These are phyloP conservation scores for Phrixothrix hirtus DNA, from an alignment of 2,888 invertebrate genomes.

Conservation along the genomic window DNA sequence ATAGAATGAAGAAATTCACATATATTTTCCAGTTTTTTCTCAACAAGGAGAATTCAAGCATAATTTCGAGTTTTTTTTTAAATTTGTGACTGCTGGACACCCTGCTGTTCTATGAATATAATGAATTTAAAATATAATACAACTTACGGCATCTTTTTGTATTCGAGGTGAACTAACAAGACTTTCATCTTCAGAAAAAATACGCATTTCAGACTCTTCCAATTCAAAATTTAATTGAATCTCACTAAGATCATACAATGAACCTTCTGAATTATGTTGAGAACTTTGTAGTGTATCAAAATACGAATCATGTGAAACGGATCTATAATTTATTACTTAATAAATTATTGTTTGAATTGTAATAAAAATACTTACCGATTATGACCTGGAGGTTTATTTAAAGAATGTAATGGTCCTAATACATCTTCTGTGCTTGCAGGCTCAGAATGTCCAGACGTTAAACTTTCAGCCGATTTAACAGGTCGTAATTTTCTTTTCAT, in stretches of 20 bases:
- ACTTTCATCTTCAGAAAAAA: slow-evolving; percentile 87
- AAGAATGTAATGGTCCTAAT: slow-evolving; percentile 56
- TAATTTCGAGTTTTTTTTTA: too few relatives aligned
- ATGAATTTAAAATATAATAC: slow-evolving; percentile 10
- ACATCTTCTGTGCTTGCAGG: slow-evolving; percentile 49
- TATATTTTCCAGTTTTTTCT: too few relatives aligned
- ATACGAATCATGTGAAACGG: slow-evolving; percentile 92
- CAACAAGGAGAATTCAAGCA: too few relatives aligned
- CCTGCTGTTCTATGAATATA: background rate
- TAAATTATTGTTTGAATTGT: background rate
- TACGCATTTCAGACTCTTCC: slow-evolving; percentile 83
- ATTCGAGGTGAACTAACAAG: slow-evolving; percentile 63
- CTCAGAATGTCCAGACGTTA: slow-evolving; percentile 58
- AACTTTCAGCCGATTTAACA: slow-evolving; percentile 73
- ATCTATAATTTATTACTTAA: slow-evolving; percentile 56
- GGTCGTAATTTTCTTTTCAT: slow-evolving; percentile 62
- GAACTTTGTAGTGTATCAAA: slow-evolving; percentile 77
- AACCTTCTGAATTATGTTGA: slow-evolving; percentile 55
- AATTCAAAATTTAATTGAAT: slow-evolving; percentile 81
- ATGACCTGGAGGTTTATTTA: slow-evolving; percentile 58
- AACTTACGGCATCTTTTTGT: slow-evolving; percentile 54
- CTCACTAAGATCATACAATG: slow-evolving; percentile 74
- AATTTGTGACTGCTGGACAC: too few relatives aligned
- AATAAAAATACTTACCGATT: slow-evolving; percentile 50
- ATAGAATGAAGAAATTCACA: too few relatives aligned